These are phyloP conservation scores for Erebia ligea DNA, from an alignment of 2,888 invertebrate genomes.

Conservation along the genomic window DNA sequence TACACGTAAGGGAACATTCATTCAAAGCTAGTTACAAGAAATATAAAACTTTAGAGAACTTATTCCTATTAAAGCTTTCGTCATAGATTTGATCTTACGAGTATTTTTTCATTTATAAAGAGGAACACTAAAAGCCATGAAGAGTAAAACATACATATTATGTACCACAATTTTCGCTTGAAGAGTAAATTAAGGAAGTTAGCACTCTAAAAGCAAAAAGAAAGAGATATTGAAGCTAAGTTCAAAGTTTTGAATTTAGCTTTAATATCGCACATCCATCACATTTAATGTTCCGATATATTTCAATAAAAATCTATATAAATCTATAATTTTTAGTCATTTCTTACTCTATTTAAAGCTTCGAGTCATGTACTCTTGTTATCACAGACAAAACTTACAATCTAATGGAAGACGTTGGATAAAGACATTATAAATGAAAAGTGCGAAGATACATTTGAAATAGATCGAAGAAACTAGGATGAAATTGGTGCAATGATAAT, in stretches of 20 bases:
- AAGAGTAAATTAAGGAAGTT: background rate
- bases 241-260: constrained; percentile 22
- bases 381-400: constrained; percentile 70
- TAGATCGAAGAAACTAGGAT: constrained; percentile 47
- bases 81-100: constrained; percentile 32
- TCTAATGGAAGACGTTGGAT: constrained; percentile 74
- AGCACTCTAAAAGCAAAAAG: background rate
- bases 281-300: constrained; percentile 26
- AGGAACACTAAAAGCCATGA: constrained; percentile 31
- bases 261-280: constrained; percentile 21
- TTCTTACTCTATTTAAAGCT: constrained; percentile 70
- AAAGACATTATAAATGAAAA: constrained; percentile 36
- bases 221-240: constrained; percentile 26
- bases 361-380: constrained; percentile 57
- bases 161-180: constrained; percentile 14
- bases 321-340: constrained; percentile 31
- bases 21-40: constrained; percentile 41
- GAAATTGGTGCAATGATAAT: constrained; percentile 70
- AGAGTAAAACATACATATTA: constrained; percentile 28
- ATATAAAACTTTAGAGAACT: constrained; percentile 39
- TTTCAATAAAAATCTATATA: constrained; percentile 16
- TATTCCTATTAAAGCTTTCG: constrained; percentile 69
- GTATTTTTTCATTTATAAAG: background rate
- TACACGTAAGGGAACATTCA: constrained; percentile 37
- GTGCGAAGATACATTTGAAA: constrained; percentile 50